Base-by-base conservation (phyloP, 2,888 invertebrate species). In the Gymnocheta viridis region DNA sequence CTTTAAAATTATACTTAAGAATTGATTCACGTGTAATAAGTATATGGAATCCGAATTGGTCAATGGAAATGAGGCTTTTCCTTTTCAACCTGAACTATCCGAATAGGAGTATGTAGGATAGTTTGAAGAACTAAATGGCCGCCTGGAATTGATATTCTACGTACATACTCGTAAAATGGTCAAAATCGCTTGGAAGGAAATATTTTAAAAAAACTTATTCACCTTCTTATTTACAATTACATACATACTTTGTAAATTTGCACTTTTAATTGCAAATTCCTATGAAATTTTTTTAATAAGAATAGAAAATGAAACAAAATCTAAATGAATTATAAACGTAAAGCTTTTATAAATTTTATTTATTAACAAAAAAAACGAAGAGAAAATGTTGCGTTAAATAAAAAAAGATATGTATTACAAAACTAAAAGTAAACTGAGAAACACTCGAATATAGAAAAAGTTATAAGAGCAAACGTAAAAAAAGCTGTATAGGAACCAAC, bases 311-410 rank as follows among this genome's bases (percentile, higher is more conserved):
- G 6, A 56, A 56, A 32, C 14, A 60, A 60, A 24, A 24, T 5
- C 12, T n/a, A 41, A 27, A 17, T 29, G 9, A 56, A 9, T 29
- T 56, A 51, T 24, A 14, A 51, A 22, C 22, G 19, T 51, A 51
- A 51, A 24, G 22, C 49, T 51, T 51, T 64, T 17, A n/a, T n/a
- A n/a, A 12, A 62, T 41, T 74, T 64, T 73, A 49, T 62, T 64
- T 62, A 64, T 70, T 41, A 38, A 51, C 51, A n/a, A n/a, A n/a
- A n/a, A n/a, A n/a, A n/a, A n/a, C n/a, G n/a, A 62, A 17, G 22
- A 32, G 22, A 62, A 73, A 27, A 49, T 17, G 24, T 27, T 35
- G 24, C 47, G 41, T 56, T 32, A 47, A 66, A 76, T 44, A 29
- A 73, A 66, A n/a, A n/a, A n/a, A n/a, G n/a, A 44, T 64, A 38